Evolutionary conservation across 1,140 invertebrate species (phyloP), one percentile per base, ranked within the genome.

Genomic region (Drosophila bocki): DNA sequence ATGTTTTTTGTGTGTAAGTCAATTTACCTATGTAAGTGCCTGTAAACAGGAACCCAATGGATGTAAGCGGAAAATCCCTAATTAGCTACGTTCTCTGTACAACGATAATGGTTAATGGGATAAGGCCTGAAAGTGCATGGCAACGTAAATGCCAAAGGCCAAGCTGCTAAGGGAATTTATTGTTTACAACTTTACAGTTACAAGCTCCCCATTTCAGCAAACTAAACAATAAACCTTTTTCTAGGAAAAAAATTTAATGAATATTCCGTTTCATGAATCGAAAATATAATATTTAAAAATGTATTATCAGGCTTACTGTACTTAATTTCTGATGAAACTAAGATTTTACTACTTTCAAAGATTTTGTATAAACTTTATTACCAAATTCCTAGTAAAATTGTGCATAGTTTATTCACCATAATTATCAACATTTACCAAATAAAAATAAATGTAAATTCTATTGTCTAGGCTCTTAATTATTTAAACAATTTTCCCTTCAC

Each of bases 11-110:
- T 26, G 26, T 15, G 37, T 41, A 32, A 26, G 17, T 58, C 19
- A 50, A 50, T 72, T 72, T 33, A 60, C 68, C 22, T 59, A 29
- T 42, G 13, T 17, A 72, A 72, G 65, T 59, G 32, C 32, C 17
- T 74, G 53, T 19, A 51, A 60, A 72, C 68, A 74, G 37, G 54
- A 72, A 72, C 11, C 35, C 45, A 29, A 56, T 37, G 42, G 65
- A 59, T 50, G 17, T 12, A 17, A 58, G 32, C 69, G 51, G 29
- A 71, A 74, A 74, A 74, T 72, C 70, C 32, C 3, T 42, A 72
- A 74, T 74, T 74, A 72, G 68, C 17, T 11, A 17, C 70, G 53
- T 37, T 37, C 1, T 50, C n/a, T 22, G n/a, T 35, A 7, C 32
- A 50, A 9, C 26, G 17, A 26, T 41, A 57, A 15, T 26, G 50